Conservation (phyloP, 2,797 vertebrate species). For the Lateolabrax maculatus region DNA sequence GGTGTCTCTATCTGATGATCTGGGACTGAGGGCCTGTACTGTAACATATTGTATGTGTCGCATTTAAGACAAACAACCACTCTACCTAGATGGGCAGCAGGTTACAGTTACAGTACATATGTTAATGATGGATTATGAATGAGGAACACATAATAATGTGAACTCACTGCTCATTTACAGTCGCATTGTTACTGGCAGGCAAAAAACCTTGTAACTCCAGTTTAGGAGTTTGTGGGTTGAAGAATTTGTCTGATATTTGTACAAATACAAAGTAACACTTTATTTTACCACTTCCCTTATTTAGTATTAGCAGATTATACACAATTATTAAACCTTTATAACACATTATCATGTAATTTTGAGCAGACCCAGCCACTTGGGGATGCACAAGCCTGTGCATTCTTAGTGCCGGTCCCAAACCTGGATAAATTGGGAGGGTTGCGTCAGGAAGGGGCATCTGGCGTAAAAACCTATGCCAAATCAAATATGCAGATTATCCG, state of each 20-base stretch:
- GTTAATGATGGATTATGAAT: constrained; percentile 35
- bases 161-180: background rate
- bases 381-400: no score
- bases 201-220: background rate
- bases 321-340: background rate
- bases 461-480: no score
- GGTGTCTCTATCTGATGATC: background rate
- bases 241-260: background rate
- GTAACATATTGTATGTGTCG: background rate
- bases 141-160: constrained; percentile 20
- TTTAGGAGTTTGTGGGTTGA: background rate
- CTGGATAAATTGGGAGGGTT: no score
- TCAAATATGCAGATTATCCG: no score
- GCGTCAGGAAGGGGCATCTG: no score
- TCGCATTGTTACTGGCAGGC: background rate
- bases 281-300: background rate
- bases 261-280: background rate
- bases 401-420: no score
- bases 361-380: no score
- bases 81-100: background rate
- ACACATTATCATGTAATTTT: background rate
- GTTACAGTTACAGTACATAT: background rate
- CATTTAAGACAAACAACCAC: background rate
- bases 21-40: background rate
- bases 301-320: background rate